phyloP scores from a whole-genome alignment of 1,140 invertebrate genomes.

The Macrotrachela quadricornifera region DNA sequence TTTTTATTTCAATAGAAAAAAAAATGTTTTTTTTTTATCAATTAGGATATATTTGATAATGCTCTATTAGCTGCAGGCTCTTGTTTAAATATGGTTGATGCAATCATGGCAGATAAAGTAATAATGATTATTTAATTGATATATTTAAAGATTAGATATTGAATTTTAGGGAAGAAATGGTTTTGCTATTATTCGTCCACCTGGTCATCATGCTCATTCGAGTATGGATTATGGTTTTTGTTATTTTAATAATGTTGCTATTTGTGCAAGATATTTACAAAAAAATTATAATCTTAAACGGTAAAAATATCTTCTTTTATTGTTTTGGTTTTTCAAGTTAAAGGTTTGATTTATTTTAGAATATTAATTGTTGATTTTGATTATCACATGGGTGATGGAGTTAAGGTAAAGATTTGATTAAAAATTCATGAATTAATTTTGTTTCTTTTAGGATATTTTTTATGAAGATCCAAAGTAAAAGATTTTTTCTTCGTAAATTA shows the following conservation, averaged over 20 bases:
- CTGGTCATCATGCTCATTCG: constrained; percentile 49
- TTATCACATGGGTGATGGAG: constrained; percentile 77
- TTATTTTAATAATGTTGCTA: constrained; percentile 61
- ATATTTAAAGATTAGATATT: no score
- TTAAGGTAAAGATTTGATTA: constrained; percentile 51
- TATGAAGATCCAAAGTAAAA: constrained; percentile 14
- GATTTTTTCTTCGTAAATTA: constrained; percentile 36
- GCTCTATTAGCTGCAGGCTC: constrained; percentile 49
- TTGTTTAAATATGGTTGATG: constrained; percentile 56
- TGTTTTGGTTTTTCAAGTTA: no score
- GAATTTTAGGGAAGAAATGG: constrained; percentile 17
- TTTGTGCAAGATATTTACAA: constrained; percentile 54
- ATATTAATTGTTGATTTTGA: constrained; percentile 79
- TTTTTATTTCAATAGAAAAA: no score
- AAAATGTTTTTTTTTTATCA: constrained; percentile 89
- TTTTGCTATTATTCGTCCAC: constrained; percentile 13
- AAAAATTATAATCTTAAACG: constrained; percentile 49
- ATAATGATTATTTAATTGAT: constrained; percentile 10
- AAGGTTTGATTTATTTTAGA: no score
- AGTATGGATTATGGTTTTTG: constrained; percentile 58
- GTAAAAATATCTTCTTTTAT: no score
- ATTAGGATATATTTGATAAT: constrained; percentile 43
- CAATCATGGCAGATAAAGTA: constrained; percentile 39
- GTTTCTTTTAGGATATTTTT: constrained; percentile 6
- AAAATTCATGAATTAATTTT: no score